phyloP scores from a whole-genome alignment of 2,113 vertebrate species.

The Mesocricetus auratus region DNA sequence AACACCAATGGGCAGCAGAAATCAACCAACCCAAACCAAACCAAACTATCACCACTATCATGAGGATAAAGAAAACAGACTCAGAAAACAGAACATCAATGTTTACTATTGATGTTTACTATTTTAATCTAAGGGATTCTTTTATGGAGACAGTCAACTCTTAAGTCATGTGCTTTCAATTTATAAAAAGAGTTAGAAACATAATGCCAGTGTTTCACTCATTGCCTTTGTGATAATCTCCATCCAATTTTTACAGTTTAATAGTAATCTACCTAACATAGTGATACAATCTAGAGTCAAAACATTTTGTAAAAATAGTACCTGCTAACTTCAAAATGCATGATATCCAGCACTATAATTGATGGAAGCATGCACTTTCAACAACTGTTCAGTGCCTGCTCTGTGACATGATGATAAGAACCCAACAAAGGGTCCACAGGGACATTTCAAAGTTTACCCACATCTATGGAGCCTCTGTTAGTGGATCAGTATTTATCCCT shows the following conservation, averaged over 20 bases:
- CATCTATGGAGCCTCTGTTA: too few species aligned
- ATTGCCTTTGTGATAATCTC: neutral
- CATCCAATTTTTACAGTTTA: neutral
- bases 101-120: neutral
- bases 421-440: neutral
- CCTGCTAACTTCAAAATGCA: neutral
- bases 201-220: slow-evolving; percentile 31
- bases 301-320: neutral
- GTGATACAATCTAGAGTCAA: neutral
- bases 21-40: neutral
- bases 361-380: neutral
- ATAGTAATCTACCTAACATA: neutral
- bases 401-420: neutral
- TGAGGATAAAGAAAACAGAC: slow-evolving; percentile 6
- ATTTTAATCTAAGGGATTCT: slow-evolving; percentile 43
- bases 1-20: neutral
- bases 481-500: too few species aligned
- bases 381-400: slow-evolving; percentile 5
- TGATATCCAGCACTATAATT: neutral
- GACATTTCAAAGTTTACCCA: slow-evolving; percentile 24
- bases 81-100: slow-evolving; percentile 17
- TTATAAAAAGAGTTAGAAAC: slow-evolving; percentile 11
- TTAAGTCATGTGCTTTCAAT: neutral
- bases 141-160: neutral
- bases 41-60: neutral